Conservation (phyloP, 2,888 invertebrate species). For the Sthenelais limicola region DNA sequence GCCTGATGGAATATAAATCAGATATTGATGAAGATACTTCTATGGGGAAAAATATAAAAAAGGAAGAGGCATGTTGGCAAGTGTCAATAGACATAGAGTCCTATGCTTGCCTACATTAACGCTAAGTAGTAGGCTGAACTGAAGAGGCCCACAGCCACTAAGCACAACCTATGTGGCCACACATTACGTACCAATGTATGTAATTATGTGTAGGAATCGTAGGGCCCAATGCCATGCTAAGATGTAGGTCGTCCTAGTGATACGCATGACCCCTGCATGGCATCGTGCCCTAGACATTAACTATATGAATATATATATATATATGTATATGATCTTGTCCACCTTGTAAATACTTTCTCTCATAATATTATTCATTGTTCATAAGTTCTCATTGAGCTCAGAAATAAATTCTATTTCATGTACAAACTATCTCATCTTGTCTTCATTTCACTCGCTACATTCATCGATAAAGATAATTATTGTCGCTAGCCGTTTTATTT, state of each 20-base stretch:
- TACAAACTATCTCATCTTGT: too few species aligned
- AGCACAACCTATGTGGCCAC: conserved; percentile 1
- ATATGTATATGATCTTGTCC: conserved; percentile 37
- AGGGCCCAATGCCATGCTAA: conserved; percentile 29
- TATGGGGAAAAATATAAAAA: too few species aligned
- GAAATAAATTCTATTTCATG: conserved; percentile 41
- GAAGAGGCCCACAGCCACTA: conserved; percentile 27
- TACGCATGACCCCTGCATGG: conserved; percentile 25
- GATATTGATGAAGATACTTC: too few species aligned
- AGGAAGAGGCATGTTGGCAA: too few species aligned
- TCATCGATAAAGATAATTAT: too few species aligned
- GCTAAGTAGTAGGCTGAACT: background rate
- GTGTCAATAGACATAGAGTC: conserved; percentile 8
- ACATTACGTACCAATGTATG: conserved; percentile 27
- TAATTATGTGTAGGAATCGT: conserved; percentile 28
- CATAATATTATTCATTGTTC: conserved; percentile 44
- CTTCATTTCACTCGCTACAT: too few species aligned
- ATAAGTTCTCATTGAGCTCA: conserved; percentile 42
- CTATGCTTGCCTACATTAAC: conserved; percentile 3
- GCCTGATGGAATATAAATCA: too few species aligned
- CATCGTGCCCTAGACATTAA: conserved; percentile 31
- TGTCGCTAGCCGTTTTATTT: too few species aligned
- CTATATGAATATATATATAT: conserved; percentile 34
- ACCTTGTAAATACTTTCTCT: conserved; percentile 42
- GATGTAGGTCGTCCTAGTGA: conserved; percentile 34